Conservation (phyloP, 2,113 vertebrate genomes). For the Puma concolor region DNA sequence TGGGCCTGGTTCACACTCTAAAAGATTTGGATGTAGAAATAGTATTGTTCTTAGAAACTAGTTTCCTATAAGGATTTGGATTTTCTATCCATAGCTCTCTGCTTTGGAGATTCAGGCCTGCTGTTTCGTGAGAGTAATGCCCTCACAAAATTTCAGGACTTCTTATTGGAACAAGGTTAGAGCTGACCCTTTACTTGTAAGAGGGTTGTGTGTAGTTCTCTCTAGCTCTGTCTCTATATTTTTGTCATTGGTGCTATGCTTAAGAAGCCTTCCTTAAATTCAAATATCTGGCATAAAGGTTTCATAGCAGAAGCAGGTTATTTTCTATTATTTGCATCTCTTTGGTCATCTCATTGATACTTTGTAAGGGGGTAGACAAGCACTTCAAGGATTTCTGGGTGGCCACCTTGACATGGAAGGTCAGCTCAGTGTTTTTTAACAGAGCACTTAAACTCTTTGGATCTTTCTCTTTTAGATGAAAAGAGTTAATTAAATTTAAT, state of each 20-base stretch:
- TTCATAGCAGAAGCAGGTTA: neutral
- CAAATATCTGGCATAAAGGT: neutral
- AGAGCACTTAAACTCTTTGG: neutral
- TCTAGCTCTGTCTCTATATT: neutral
- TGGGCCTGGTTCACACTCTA: neutral
- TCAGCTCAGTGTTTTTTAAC: neutral
- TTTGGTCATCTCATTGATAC: neutral
- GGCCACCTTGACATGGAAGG: neutral
- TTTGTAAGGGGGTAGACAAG: neutral
- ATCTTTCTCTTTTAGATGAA: neutral
- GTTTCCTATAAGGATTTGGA: neutral
- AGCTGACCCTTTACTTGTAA: neutral
- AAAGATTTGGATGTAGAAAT: neutral
- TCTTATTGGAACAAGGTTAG: neutral
- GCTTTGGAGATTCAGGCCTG: neutral
- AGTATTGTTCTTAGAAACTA: neutral
- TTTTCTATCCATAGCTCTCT: conserved; percentile 1
- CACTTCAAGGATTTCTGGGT: neutral
- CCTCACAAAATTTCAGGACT: neutral
- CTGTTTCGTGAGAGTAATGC: neutral
- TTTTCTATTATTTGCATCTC: neutral
- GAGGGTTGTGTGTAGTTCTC: neutral
- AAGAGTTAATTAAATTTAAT: neutral
- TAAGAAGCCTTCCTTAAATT: neutral
- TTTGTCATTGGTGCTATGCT: neutral